Evolutionary conservation across 2,888 invertebrate genomes (phyloP), one percentile per base, ranked within the genome.

Genomic region (Allacma fusca): DNA sequence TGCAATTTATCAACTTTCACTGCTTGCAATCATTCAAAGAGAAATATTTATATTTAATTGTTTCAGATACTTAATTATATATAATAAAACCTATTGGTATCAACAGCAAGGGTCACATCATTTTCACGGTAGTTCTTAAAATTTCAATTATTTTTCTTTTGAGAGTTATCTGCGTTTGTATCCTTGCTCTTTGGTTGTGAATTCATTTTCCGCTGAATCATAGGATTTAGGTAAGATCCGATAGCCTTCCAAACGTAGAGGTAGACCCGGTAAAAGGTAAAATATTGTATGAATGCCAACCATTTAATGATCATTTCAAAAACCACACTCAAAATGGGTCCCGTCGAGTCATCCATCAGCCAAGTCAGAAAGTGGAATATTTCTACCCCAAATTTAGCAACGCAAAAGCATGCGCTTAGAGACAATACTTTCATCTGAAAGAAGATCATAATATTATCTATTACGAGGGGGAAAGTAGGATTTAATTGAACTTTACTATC

Each of bases 191-290:
- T n/a, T n/a, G 40, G 13, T 40, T 40, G 40, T 13, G 13, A 40
- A 9, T 13, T 13, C 40, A 40, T 40, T 40, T 40, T 40, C n/a
- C n/a, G n/a, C 19, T 59, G 59, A 13, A 59, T 59, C 59, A 59
- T 13, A 34, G 73, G 62, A 9, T 26, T 29, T 5, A 73, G 0
- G 23, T 57, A 59, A 1, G 73, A 29, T 1, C 73, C 73, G 1
- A 73, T 34, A 9, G 62, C 59, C 62, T 62, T 62, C 16, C 28
- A 73, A 29, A 62, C 5, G 40, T 73, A 62, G 0, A 73, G 12
- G 24, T 73, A 73, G 2, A 34, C 29, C n/a, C 73, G 29, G 62
- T 73, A 73, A 57, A 73, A 73, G 57, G 57, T 73, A 62, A 73
- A 73, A 34, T 73, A 73, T 16, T 73, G 73, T 12, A 73, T n/a